Evolutionary conservation across 2,113 vertebrate species (phyloP).

Genomic region (Scomber japonicus): DNA sequence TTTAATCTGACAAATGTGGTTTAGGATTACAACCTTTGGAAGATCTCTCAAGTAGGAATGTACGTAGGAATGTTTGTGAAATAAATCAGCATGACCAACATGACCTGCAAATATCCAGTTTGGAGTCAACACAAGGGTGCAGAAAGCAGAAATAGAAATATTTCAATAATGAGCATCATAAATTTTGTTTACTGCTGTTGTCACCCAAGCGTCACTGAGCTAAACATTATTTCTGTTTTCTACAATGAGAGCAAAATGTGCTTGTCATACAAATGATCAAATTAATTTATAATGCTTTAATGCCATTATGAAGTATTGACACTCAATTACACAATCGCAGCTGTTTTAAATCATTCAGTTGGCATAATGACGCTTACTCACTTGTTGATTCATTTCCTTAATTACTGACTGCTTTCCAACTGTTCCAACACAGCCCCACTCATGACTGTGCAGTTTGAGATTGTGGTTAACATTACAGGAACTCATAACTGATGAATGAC

Average conservation of each 20-base stretch:
- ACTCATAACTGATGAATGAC: background rate
- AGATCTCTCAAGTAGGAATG: background rate
- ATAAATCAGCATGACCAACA: conserved; percentile 15
- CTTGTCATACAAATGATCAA: background rate
- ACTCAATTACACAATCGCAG: no score
- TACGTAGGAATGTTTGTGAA: background rate
- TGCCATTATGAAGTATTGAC: background rate
- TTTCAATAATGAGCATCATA: conserved; percentile 34
- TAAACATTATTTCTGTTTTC: background rate
- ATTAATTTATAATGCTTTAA: background rate
- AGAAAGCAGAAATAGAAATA: conserved; percentile 7
- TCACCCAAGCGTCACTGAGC: background rate
- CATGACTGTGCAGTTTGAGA: background rate
- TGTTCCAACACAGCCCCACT: background rate
- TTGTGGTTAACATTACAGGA: background rate
- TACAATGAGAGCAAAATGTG: background rate
- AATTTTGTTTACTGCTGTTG: background rate
- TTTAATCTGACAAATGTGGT: conserved; percentile 2
- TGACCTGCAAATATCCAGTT: conserved; percentile 15
- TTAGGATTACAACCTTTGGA: background rate
- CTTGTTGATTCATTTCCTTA: no score
- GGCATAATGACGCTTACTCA: background rate
- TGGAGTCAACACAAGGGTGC: conserved; percentile 30
- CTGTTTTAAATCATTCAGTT: background rate
- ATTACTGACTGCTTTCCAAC: no score